Percentiles rank a stretch among this genome's conserved stretches.
phyloP scores from a whole-genome alignment of 2,113 vertebrate genomes.

The Myanophis thanlyinensis region DNA sequence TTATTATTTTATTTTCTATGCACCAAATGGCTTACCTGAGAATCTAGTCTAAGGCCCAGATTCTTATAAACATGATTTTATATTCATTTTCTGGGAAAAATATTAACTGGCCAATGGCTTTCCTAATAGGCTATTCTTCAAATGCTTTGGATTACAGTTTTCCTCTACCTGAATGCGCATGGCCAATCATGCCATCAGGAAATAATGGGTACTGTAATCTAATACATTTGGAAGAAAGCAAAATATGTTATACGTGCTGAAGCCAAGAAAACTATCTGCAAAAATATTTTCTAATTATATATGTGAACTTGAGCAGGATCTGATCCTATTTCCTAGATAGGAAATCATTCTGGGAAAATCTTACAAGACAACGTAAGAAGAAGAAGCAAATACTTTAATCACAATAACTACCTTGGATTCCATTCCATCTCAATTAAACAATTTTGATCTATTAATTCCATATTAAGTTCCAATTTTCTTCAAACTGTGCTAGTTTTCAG shows the following conservation, averaged over 20 bases:
- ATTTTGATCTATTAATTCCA: background rate
- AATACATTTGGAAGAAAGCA: background rate
- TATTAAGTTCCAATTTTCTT: slow-evolving; percentile 8
- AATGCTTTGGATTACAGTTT: background rate
- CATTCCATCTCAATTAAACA: slow-evolving; percentile 24
- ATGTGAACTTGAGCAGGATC: background rate
- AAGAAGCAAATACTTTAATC: background rate
- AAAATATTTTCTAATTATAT: background rate
- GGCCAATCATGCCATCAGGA: background rate
- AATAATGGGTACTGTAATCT: background rate
- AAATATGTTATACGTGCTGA: background rate
- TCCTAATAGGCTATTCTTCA: background rate
- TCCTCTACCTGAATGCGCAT: background rate
- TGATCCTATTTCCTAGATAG: background rate
- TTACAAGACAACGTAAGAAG: background rate
- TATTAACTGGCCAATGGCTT: background rate
- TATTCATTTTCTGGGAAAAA: background rate
- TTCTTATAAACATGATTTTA: background rate
- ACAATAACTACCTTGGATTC: background rate
- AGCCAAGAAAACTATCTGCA: background rate
- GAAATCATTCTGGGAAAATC: background rate
- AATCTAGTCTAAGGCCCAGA: background rate
- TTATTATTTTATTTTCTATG: background rate
- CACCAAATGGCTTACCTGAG: background rate
- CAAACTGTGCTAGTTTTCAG: slow-evolving; percentile 33